A percentile compares a stretch with the other conserved stretches of the same genome.
Evolutionary conservation across 2,888 invertebrate genomes (phyloP).

Genomic region (Sarcophaga subvicina): DNA sequence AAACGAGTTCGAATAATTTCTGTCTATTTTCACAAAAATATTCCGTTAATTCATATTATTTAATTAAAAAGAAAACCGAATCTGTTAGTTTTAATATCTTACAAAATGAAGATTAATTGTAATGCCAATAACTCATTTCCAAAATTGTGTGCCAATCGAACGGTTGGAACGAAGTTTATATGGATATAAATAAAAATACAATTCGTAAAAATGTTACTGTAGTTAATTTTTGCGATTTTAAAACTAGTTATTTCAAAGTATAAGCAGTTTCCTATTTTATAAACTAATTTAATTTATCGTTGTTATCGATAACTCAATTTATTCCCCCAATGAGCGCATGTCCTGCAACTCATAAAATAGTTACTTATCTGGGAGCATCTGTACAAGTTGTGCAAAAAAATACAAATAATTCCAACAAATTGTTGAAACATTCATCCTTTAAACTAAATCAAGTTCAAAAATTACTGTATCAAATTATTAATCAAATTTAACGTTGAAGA

Average conservation of each 20-base stretch:
- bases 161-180: too few species aligned
- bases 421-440: slow-evolving; percentile 32
- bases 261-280: not conserved
- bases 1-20: too few species aligned
- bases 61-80: too few species aligned
- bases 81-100: too few species aligned
- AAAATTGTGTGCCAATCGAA: too few species aligned
- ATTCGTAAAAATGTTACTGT: too few species aligned
- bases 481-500: not conserved
- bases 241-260: not conserved
- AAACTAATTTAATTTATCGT: not conserved
- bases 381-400: slow-evolving; percentile 59
- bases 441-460: not conserved
- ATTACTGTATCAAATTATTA: not conserved
- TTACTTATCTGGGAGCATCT: slow-evolving; percentile 64
- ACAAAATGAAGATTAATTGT: too few species aligned
- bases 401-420: slow-evolving; percentile 53
- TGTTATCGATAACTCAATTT: not conserved
- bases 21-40: too few species aligned
- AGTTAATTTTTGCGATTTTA: not conserved
- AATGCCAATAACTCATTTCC: too few species aligned
- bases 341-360: slow-evolving; percentile 41
- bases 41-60: too few species aligned
- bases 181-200: too few species aligned
- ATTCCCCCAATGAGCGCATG: slow-evolving; percentile 51